Evolutionary conservation across 2,797 vertebrate species (phyloP), one percentile per base, ranked within the genome.

Genomic region (Hippoglossus hippoglossus): DNA sequence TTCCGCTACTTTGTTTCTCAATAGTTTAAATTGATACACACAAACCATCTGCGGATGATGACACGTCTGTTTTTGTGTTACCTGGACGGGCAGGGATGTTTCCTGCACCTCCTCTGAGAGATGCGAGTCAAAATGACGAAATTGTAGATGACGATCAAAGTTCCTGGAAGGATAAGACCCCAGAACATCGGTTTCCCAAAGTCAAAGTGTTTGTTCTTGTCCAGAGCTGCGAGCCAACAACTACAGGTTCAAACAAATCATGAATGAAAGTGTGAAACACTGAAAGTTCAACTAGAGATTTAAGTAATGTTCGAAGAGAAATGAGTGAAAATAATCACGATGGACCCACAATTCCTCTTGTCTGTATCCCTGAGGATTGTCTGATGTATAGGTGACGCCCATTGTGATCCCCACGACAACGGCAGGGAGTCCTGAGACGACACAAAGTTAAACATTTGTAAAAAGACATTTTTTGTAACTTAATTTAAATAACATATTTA

Each of bases 331-430:
- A 6, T 18, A 16, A 44, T 18, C 1, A 44, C 2, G 16, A 44
- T 15, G 41, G 41, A 51, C 94, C 92, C 85, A 95, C 90, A 96
- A 93, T 88, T 94, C 85, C 73, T 96, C 93, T 78, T 92, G 91
- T n/a, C 77, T 9, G 67, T 95, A 96, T 24, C 80, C 57, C 84
- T 93, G 80, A 61, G 87, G 75, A 53, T 73, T 50, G 25, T 89
- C 73, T 54, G 55, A 16, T 0, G 74, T 82, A 59, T 92, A 95
- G n/a, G 92, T 82, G n/a, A 41, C 80, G 75, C 76, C 92, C 63
- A 96, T 21, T 12, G 94, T 93, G 79, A 94, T 1, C 51, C 73
- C 73, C 60, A 92, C 90, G 56, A 95, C n/a, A 6, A 89, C 0
- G 1, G 87, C 89, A 0, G 94, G 94, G 31, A 91, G 39, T 70